Evolutionary conservation across 2,113 vertebrate species (phyloP), one percentile per base, ranked within the genome.

Genomic region (Conger conger): DNA sequence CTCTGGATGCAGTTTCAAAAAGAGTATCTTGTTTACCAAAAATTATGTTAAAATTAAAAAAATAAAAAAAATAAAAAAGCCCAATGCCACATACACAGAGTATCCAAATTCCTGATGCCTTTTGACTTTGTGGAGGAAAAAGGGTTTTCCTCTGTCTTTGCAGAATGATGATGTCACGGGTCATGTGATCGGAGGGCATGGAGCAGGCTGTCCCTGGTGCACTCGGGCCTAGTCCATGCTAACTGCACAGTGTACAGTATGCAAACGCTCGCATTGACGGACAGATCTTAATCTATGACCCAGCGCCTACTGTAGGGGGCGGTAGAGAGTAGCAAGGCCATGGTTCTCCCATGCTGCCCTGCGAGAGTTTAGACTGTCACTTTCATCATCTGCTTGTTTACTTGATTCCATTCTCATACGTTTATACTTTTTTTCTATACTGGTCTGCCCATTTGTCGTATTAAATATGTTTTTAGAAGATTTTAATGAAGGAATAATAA

Each of bases 1-100:
- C 85, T 63, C 7, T n/a, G 20, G 85, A 84, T 82, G 85, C 87
- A 84, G 84, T 76, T 81, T 60, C 88, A 35, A 78, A 76, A 73
- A 84, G 37, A 76, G 35, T 33, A 81, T 87, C 18, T 57, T 8
- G 54, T 57, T 57, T 15, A 17, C 18, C 18, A 57, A 3, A 60
- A 20, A 3, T n/a, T n/a, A n/a, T n/a, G n/a, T n/a, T n/a, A n/a
- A 27, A 60, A 60, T 23, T 4, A 60, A 6, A 9, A 27, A 27
- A 60, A 60, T 5, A 60, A 7, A 27, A 60, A 20, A 3, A 3
- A 42, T 5, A 3, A 5, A 42, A 50, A 13, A 50, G 15, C 8
- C 45, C 45, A 50, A 50, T 6, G 4, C 45, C 40, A 42, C 40
- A 42, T 42, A 42, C 40, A 50, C 45, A 11, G 45, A 50, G 4